Conservation (phyloP, 2,888 invertebrate species). For the Antitype chi region DNA sequence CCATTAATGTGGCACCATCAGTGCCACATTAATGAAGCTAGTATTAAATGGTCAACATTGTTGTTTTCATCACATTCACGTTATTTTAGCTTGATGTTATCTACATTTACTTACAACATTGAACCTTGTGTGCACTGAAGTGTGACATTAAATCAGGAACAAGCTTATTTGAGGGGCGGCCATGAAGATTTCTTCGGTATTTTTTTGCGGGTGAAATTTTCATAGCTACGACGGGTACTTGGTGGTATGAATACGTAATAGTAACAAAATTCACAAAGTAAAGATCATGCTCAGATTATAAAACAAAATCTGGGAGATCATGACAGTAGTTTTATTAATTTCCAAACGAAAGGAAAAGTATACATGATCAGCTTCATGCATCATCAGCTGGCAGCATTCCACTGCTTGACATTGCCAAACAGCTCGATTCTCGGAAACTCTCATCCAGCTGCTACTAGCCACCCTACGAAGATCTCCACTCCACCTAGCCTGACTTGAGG, state of each 20-base stretch:
- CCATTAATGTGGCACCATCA: too few relatives aligned
- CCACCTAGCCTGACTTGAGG: too few relatives aligned
- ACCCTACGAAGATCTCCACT: too few relatives aligned
- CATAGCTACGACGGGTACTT: background rate
- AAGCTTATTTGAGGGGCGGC: conserved; percentile 11
- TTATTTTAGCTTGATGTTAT: background rate
- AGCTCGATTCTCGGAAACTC: too few relatives aligned
- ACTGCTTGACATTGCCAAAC: too few relatives aligned
- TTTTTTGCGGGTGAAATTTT: conserved; percentile 18
- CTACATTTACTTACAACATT: background rate
- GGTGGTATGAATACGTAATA: background rate
- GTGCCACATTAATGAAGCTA: background rate
- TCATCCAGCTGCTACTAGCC: too few relatives aligned
- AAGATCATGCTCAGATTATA: too few relatives aligned
- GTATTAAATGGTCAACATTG: background rate
- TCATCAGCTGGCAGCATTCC: too few relatives aligned
- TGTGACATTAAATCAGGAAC: conserved; percentile 29
- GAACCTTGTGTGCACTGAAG: conserved; percentile 28
- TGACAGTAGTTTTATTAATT: background rate
- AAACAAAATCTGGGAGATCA: too few relatives aligned
- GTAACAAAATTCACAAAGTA: background rate
- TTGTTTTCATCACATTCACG: background rate
- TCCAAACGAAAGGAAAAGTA: too few relatives aligned
- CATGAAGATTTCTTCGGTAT: conserved; percentile 27
- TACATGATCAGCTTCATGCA: too few relatives aligned